A percentile compares a stretch with the other conserved stretches of the same genome.
Evolutionary conservation across 2,888 invertebrate species (phyloP).

Genomic region (Ormyrus pomaceus): DNA sequence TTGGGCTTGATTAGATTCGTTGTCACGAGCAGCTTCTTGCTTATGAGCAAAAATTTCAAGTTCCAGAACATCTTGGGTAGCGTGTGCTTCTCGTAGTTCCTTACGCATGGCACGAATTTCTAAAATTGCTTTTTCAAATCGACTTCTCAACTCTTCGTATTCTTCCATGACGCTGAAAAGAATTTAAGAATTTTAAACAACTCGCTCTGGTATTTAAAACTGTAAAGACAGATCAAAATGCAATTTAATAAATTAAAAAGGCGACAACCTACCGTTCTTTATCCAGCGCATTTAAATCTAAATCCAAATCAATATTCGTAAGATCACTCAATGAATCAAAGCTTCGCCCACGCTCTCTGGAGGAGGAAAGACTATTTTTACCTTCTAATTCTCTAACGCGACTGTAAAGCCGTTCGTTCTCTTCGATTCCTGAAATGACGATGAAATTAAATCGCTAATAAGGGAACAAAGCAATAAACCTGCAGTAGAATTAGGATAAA

Average conservation of each 20-base stretch:
- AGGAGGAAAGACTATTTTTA: slow-evolving; percentile 77
- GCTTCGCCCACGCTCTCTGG: slow-evolving; percentile 81
- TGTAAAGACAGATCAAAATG: background rate
- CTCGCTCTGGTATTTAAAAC: too few species aligned
- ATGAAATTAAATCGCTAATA: background rate
- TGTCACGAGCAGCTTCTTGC: slow-evolving; percentile 82
- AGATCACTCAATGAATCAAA: slow-evolving; percentile 89
- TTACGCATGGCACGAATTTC: slow-evolving; percentile 90
- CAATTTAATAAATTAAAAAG: background rate
- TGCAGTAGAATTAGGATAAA: too few species aligned
- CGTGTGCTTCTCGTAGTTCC: slow-evolving; percentile 87
- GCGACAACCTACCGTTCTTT: slow-evolving; percentile 77
- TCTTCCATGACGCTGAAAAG: slow-evolving; percentile 83
- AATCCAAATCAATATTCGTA: slow-evolving; percentile 86
- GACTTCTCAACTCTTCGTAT: slow-evolving; percentile 84
- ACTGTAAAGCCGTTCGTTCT: slow-evolving; percentile 85
- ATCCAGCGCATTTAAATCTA: slow-evolving; percentile 85
- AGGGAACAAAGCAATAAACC: background rate
- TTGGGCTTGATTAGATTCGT: slow-evolving; percentile 84
- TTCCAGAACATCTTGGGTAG: slow-evolving; percentile 87
- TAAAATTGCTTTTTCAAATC: slow-evolving; percentile 89
- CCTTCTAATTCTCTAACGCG: slow-evolving; percentile 86
- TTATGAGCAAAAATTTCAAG: slow-evolving; percentile 86
- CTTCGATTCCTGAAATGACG: slow-evolving; percentile 79
- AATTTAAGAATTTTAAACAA: background rate